Evolutionary conservation across 2,113 vertebrate genomes (phyloP).

Genomic region (Tinamus guttatus): DNA sequence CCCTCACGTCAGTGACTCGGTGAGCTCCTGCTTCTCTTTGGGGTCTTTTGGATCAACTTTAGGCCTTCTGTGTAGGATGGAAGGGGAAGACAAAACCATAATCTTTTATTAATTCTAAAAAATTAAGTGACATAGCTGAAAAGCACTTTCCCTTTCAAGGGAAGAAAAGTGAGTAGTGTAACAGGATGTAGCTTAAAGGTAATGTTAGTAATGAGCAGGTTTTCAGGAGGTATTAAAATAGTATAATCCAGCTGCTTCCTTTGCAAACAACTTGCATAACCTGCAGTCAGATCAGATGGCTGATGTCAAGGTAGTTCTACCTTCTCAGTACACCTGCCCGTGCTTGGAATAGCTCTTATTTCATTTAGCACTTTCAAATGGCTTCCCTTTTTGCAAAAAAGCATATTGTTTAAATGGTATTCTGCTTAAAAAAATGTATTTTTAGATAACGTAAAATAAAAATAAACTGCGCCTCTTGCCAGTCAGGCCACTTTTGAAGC

Average conservation of each 20-base stretch:
- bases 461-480: not conserved
- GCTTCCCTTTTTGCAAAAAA: not conserved
- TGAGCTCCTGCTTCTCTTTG: constrained; percentile 60
- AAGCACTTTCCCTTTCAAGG: not conserved
- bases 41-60: not conserved
- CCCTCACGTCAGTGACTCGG: constrained; percentile 96
- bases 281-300: not conserved
- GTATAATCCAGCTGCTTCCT: not conserved
- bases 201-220: not conserved
- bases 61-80: not conserved
- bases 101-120: not conserved
- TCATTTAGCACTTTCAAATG: not conserved
- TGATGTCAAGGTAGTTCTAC: not conserved
- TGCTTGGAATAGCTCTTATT: not conserved
- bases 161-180: not conserved
- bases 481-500: not conserved
- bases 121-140: not conserved
- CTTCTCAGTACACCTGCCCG: not conserved
- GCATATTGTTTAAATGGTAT: not conserved
- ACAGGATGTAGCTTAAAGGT: not conserved
- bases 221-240: not conserved
- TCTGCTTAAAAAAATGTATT: not conserved
- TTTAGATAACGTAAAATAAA: not conserved
- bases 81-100: not conserved
- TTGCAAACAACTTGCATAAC: not conserved